Evolutionary conservation across 2,113 vertebrate species (phyloP).

Genomic region (Mobula hypostoma): DNA sequence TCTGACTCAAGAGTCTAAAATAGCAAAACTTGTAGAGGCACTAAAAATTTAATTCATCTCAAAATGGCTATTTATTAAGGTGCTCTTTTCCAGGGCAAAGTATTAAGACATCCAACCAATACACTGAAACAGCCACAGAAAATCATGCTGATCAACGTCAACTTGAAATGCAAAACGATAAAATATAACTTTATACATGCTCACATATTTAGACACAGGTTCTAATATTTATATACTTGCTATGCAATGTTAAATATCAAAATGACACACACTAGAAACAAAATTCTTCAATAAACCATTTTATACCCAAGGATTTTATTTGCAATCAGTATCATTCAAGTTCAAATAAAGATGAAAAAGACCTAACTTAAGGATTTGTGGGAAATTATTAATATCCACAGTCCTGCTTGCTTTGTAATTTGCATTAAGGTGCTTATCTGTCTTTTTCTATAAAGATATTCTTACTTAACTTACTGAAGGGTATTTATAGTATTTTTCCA

Average conservation of each 20-base stretch:
- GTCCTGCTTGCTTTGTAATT: background rate
- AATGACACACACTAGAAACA: background rate
- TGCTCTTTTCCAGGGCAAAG: background rate
- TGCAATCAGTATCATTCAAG: background rate
- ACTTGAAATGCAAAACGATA: background rate
- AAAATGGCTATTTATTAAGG: background rate
- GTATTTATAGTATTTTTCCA: background rate
- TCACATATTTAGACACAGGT: background rate
- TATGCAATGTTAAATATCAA: background rate
- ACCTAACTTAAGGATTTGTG: background rate
- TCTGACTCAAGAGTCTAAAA: background rate
- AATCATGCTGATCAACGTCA: background rate
- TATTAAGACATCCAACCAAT: background rate
- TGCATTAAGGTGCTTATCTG: too few relatives aligned
- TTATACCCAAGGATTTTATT: background rate
- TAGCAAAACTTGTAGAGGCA: background rate
- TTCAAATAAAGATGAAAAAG: background rate
- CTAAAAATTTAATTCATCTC: background rate
- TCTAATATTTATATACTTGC: background rate
- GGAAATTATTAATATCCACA: background rate
- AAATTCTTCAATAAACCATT: background rate
- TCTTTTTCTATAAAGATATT: background rate
- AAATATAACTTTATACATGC: background rate
- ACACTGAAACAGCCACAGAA: background rate
- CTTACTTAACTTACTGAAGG: background rate